These are phyloP conservation scores for Tragelaphus scriptus DNA, from an alignment of 2,113 vertebrate genomes.

Conservation along the genomic window DNA sequence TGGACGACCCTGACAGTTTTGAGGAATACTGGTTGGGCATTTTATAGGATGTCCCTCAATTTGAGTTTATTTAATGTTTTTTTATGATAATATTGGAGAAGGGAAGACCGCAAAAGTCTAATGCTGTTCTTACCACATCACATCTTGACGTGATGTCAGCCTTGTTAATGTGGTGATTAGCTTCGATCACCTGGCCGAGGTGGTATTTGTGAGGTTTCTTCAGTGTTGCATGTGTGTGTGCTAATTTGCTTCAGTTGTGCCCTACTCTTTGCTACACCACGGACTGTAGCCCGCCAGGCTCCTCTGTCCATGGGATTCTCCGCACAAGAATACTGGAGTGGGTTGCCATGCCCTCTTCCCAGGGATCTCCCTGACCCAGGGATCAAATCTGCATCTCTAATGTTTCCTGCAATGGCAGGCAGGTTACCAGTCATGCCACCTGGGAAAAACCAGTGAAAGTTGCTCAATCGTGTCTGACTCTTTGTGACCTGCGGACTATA, in stretches of 20 bases:
- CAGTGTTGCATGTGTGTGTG: not conserved
- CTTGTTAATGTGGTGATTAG: not conserved
- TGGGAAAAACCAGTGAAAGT: not conserved
- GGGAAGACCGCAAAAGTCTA: not conserved
- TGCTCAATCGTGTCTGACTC: not conserved
- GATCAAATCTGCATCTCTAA: not conserved
- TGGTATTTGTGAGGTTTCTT: not conserved
- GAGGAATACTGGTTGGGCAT: not conserved
- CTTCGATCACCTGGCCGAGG: not conserved
- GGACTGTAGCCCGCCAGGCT: not conserved
- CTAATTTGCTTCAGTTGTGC: not conserved
- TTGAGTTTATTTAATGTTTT: not conserved
- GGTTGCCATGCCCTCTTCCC: not conserved
- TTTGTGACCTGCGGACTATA: rapidly evolving
- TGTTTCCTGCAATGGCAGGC: not conserved
- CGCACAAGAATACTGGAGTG: not conserved
- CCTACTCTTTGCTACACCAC: not conserved
- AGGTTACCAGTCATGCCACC: not conserved
- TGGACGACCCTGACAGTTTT: not conserved
- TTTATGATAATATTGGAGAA: not conserved
- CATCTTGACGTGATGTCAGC: not conserved
- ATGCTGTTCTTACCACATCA: not conserved
- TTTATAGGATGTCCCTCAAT: not conserved
- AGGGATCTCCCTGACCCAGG: not conserved
- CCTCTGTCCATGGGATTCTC: not conserved